phyloP scores from a whole-genome alignment of 2,113 vertebrate species.

The Xenotilapia flavipinnis region DNA sequence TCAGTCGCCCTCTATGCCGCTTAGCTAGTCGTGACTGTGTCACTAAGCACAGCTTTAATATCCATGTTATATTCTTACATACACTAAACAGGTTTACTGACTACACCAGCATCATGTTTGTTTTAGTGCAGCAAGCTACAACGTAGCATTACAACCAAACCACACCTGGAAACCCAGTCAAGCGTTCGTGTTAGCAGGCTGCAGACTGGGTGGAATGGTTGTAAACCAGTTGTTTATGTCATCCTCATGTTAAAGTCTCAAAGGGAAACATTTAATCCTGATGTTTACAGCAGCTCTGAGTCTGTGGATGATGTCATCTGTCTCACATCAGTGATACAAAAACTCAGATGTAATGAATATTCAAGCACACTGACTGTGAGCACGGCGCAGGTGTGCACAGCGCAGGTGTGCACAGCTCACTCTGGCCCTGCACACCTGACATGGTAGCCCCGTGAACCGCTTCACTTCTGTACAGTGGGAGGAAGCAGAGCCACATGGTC shows the following conservation, averaged over 20 bases:
- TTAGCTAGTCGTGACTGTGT: neutral
- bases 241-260: neutral
- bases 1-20: neutral
- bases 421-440: neutral
- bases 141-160: neutral
- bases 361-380: neutral
- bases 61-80: neutral
- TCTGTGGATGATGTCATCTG: neutral
- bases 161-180: neutral
- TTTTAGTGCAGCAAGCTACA: neutral
- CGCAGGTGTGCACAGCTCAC: neutral
- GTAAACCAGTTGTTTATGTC: neutral
- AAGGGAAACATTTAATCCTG: neutral
- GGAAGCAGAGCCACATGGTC: neutral
- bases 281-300: neutral
- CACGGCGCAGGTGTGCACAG: neutral
- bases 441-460: neutral
- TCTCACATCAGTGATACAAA: neutral
- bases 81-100: neutral
- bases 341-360: neutral
- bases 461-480: neutral
- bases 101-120: neutral
- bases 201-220: neutral
- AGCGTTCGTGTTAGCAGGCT: neutral
- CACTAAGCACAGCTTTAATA: neutral